phyloP scores from a whole-genome alignment of 2,113 vertebrate species.

The Tylochromis polylepis region DNA sequence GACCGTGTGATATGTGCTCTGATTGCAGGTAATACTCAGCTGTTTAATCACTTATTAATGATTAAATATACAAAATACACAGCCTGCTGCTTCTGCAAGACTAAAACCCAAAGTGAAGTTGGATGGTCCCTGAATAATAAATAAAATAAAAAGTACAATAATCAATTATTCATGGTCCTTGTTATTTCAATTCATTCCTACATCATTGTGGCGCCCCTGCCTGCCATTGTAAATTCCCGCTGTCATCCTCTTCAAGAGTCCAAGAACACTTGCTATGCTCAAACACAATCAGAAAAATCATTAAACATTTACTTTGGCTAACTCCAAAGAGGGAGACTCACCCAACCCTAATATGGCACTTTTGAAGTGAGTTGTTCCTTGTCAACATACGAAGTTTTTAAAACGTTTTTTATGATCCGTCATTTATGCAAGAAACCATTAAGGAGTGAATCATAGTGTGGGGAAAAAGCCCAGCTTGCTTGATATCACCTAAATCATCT shows the following conservation, averaged over 20 bases:
- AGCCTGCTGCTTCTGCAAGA: not conserved
- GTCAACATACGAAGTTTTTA: not conserved
- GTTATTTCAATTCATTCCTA: not conserved
- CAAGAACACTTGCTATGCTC: not conserved
- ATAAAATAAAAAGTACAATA: not conserved
- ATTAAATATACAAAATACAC: constrained; percentile 2
- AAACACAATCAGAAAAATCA: not conserved
- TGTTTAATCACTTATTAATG: constrained; percentile 19
- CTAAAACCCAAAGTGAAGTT: not conserved
- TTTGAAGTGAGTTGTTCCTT: not conserved
- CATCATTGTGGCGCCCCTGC: not conserved
- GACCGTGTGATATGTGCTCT: not conserved
- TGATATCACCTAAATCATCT: constrained; percentile 5
- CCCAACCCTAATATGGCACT: not conserved
- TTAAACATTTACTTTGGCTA: constrained; percentile 5
- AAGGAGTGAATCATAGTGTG: not conserved
- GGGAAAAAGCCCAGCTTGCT: not conserved
- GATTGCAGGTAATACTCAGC: constrained; percentile 3
- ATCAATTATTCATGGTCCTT: constrained; percentile 11
- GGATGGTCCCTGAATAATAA: not conserved
- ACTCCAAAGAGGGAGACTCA: not conserved
- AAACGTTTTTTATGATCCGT: not conserved
- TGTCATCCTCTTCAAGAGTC: not conserved
- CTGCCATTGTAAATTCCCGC: not conserved
- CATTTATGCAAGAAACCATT: not conserved